A percentile compares a stretch with the other conserved stretches of the same genome.
Evolutionary conservation across 2,797 vertebrate species (phyloP).

Genomic region (Botia kubotai): DNA sequence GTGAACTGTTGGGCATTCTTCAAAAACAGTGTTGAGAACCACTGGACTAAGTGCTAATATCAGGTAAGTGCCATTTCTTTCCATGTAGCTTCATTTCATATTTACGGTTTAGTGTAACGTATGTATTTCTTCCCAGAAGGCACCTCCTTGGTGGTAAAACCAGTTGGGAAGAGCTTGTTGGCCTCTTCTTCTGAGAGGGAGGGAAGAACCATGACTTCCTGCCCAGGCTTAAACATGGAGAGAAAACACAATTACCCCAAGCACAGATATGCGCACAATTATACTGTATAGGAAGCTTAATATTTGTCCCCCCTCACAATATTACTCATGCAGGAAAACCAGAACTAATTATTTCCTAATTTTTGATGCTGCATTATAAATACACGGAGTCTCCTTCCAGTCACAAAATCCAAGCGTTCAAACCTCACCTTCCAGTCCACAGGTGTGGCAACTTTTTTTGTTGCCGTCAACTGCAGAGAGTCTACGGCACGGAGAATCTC

Average conservation of each 20-base stretch:
- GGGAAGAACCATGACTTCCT: constrained; percentile 93
- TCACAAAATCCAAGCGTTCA: neutral
- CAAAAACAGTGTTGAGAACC: neutral
- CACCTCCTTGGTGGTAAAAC: constrained; percentile 87
- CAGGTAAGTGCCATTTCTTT: constrained; percentile 1
- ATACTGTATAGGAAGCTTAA: neutral
- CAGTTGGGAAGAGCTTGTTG: constrained; percentile 85
- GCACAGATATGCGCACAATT: neutral
- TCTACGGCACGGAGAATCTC: constrained; percentile 92
- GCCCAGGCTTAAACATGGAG: constrained; percentile 74
- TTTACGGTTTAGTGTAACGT: constrained; percentile 87
- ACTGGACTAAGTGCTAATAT: neutral
- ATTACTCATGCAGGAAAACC: neutral
- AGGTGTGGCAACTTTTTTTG: constrained; percentile 92
- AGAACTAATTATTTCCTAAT: neutral
- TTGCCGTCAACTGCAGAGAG: constrained; percentile 92
- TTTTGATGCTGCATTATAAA: too few species aligned
- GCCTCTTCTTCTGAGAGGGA: constrained; percentile 88
- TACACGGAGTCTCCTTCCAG: neutral
- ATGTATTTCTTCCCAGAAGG: constrained; percentile 95
- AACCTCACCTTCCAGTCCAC: constrained; percentile 93
- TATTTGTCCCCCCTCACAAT: neutral
- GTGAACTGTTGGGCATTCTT: neutral
- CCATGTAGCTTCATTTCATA: constrained; percentile 29
- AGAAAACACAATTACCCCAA: neutral